Evolutionary conservation across 2,888 invertebrate species (phyloP).

Genomic region (Plebejus argus): DNA sequence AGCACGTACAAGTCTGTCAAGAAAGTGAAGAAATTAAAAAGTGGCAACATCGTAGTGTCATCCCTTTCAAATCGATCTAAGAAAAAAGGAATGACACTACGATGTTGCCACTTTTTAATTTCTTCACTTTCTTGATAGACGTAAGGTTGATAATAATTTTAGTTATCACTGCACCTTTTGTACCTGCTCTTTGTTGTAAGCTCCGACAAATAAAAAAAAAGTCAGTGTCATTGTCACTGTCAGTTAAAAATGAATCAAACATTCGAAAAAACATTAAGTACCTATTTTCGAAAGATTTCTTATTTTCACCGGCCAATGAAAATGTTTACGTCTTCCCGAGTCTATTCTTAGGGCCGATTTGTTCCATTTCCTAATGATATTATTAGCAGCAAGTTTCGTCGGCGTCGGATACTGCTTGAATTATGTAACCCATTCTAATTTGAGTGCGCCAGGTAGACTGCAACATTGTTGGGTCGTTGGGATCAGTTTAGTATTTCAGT

Average conservation of each 20-base stretch:
- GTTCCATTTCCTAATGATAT: conserved; percentile 60
- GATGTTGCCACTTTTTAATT: too few species aligned
- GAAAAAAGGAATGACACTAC: too few species aligned
- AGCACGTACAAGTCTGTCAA: too few species aligned
- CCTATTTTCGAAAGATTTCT: neutral
- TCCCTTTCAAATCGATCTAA: too few species aligned
- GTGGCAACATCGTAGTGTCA: too few species aligned
- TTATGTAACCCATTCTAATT: conserved; percentile 61
- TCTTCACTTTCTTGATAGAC: too few species aligned
- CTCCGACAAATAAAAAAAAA: too few species aligned
- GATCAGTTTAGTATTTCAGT: conserved; percentile 56
- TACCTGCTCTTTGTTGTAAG: neutral
- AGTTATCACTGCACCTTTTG: neutral
- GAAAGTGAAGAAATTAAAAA: too few species aligned
- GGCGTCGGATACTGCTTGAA: conserved; percentile 49
- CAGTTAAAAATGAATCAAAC: neutral
- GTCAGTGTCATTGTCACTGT: neutral
- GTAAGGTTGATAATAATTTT: too few species aligned
- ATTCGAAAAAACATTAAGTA: neutral
- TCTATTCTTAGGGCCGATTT: conserved; percentile 53
- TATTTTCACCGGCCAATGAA: neutral
- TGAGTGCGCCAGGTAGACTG: conserved; percentile 10
- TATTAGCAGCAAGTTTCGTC: conserved; percentile 44
- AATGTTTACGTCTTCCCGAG: conserved; percentile 6
- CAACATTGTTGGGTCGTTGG: neutral